These are phyloP conservation scores for Allobates femoralis DNA, from an alignment of 2,797 vertebrate genomes.

Conservation along the genomic window DNA sequence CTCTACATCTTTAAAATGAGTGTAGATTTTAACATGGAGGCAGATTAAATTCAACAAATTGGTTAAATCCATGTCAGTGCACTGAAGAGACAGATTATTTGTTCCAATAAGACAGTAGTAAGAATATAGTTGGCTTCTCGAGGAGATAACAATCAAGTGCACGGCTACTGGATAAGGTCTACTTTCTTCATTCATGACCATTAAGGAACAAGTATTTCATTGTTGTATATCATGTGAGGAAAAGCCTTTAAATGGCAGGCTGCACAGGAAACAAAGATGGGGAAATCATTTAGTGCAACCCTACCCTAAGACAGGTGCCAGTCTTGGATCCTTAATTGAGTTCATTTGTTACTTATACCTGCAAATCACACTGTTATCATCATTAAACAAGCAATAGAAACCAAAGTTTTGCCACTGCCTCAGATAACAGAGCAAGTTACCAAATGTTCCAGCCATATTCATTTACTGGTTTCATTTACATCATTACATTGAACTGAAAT, in stretches of 20 bases:
- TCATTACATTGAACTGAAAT: slow-evolving; percentile 85
- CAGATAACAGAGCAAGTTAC: slow-evolving; percentile 74
- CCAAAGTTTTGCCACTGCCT: slow-evolving; percentile 76
- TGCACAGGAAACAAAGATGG: slow-evolving; percentile 85
- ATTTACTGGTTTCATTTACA: slow-evolving; percentile 88
- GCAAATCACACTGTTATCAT: slow-evolving; percentile 88
- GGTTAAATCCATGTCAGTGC: slow-evolving; percentile 78
- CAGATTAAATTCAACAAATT: slow-evolving; percentile 83
- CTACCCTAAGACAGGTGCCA: slow-evolving; percentile 88
- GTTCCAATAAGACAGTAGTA: slow-evolving; percentile 73
- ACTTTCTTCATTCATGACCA: slow-evolving; percentile 82
- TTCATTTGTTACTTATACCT: slow-evolving; percentile 96
- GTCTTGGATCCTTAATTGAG: slow-evolving; percentile 94
- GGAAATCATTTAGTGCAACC: slow-evolving; percentile 91
- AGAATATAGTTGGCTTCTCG: slow-evolving; percentile 73
- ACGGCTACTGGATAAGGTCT: slow-evolving; percentile 76
- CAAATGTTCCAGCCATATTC: slow-evolving; percentile 76
- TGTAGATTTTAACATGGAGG: slow-evolving; percentile 69
- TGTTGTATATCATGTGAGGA: slow-evolving; percentile 82
- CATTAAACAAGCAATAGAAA: slow-evolving; percentile 79
- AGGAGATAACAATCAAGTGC: slow-evolving; percentile 84
- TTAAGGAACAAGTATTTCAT: slow-evolving; percentile 88
- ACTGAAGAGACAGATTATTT: slow-evolving; percentile 77
- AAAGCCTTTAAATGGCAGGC: slow-evolving; percentile 82
- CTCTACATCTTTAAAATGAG: background rate